These are phyloP conservation scores for human DNA, from an alignment of 2,113 vertebrate genomes.

Conservation along the genomic window GRCh38 chr3:114022501-114023000, in stretches of 20 bases:
- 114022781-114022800: no score
- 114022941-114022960: no score
- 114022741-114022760: background rate
- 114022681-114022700: background rate
- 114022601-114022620: background rate
- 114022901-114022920: no score
- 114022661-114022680: background rate
- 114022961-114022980: no score
- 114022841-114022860: no score
- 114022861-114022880: no score
- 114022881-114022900: no score
- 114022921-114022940: no score
- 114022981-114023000: no score
- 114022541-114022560: slow-evolving; percentile 21
- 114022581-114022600: background rate
- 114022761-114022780: background rate
- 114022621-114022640: background rate
- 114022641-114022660: background rate
- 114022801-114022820: no score
- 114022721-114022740: background rate
- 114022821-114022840: no score
- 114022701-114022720: background rate
- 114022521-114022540: slow-evolving; percentile 77
- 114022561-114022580: background rate
- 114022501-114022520: slow-evolving; percentile 79